Conservation (phyloP, 2,797 vertebrate genomes). For the Argya squamiceps region DNA sequence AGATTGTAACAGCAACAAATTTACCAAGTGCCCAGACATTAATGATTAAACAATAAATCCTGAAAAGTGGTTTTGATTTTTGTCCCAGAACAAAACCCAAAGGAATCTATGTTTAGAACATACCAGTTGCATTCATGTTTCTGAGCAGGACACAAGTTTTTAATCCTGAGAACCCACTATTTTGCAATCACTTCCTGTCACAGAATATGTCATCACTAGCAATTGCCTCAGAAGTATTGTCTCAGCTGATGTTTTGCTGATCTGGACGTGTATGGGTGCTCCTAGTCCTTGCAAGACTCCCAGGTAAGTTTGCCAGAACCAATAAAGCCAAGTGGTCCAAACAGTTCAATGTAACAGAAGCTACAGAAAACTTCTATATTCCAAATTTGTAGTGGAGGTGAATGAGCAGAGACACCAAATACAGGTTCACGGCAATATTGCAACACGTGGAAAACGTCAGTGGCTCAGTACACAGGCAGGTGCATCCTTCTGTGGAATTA, state of each 20-base stretch:
- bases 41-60: conserved; percentile 45
- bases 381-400: neutral
- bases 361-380: neutral
- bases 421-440: neutral
- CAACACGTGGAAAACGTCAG: neutral
- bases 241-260: conserved; percentile 10
- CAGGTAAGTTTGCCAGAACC: neutral
- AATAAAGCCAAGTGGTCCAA: neutral
- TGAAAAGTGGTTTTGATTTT: conserved; percentile 26
- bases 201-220: conserved; percentile 21
- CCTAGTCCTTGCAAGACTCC: neutral
- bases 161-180: neutral
- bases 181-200: conserved; percentile 60
- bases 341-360: neutral
- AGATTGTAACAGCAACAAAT: conserved; percentile 25
- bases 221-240: conserved; percentile 35
- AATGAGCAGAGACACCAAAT: neutral
- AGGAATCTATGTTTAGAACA: neutral
- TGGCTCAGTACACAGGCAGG: neutral
- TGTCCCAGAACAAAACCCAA: neutral
- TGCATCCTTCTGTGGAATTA: neutral
- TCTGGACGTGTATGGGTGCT: neutral
- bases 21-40: neutral
- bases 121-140: neutral
- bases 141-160: neutral